A percentile compares a stretch with the other conserved stretches of the same genome.
Conservation (phyloP, 2,797 vertebrate species). For the Agapornis canus region DNA sequence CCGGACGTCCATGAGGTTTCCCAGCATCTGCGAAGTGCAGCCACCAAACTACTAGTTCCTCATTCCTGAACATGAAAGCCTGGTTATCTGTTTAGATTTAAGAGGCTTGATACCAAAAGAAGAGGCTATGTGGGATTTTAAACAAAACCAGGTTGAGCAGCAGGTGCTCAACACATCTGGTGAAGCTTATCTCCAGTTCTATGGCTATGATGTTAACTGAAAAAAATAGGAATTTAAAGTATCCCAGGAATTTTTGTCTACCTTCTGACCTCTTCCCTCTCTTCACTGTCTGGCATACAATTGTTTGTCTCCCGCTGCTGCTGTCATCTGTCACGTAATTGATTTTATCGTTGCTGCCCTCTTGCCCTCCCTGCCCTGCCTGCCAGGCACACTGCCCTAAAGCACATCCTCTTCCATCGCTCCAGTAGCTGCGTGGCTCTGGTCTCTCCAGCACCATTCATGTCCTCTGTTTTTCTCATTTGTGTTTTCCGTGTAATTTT, state of each 20-base stretch:
- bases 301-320: not conserved
- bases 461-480: not conserved
- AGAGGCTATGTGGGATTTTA: accelerated
- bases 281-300: not conserved
- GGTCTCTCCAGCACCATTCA: not conserved
- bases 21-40: accelerated
- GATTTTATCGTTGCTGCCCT: not conserved
- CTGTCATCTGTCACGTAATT: accelerated
- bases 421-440: accelerated
- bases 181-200: accelerated
- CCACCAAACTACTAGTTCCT: not conserved
- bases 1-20: accelerated
- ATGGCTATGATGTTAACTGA: not conserved
- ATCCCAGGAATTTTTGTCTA: not conserved
- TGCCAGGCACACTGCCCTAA: accelerated
- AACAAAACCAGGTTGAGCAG: not conserved
- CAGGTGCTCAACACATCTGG: accelerated
- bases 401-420: accelerated
- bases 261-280: not conserved
- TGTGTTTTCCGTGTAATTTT: not conserved
- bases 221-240: not conserved
- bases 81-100: accelerated
- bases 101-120: not conserved
- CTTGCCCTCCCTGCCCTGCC: not conserved
- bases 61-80: accelerated